Evolutionary conservation across 92 coral and sea anemone species (phyloP).

Genomic region (Isaurus tuberculatus): DNA sequence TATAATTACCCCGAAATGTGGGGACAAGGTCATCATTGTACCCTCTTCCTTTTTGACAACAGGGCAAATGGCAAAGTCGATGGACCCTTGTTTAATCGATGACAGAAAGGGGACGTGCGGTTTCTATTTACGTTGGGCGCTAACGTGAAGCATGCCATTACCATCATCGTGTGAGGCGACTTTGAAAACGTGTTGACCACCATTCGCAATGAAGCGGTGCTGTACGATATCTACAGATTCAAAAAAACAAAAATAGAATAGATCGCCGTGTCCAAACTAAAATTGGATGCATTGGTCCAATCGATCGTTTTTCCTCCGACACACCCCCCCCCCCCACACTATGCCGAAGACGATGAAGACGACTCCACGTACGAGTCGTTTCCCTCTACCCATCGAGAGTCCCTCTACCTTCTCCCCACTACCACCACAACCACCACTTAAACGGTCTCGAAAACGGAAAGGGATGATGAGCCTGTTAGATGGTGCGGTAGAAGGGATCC

Average conservation of each 20-base stretch:
- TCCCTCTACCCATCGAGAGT: too few relatives aligned
- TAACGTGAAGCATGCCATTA: background rate
- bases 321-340: too few relatives aligned
- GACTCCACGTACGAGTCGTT: too few relatives aligned
- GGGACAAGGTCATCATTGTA: constrained; percentile 34
- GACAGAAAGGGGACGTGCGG: constrained; percentile 6
- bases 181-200: constrained; percentile 10
- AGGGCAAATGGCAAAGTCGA: constrained; percentile 33
- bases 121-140: background rate
- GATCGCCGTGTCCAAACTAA: background rate
- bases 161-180: background rate
- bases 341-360: too few relatives aligned
- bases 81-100: constrained; percentile 17
- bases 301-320: too few relatives aligned
- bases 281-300: too few relatives aligned
- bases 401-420: too few relatives aligned
- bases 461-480: too few relatives aligned
- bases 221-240: too few relatives aligned
- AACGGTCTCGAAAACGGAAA: too few relatives aligned
- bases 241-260: background rate
- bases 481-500: too few relatives aligned
- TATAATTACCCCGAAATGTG: constrained; percentile 27
- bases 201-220: constrained; percentile 2
- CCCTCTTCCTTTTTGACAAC: constrained; percentile 45
- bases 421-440: too few relatives aligned